phyloP scores from a whole-genome alignment of 2,797 vertebrate species.

The Lithobates sylvaticus region DNA sequence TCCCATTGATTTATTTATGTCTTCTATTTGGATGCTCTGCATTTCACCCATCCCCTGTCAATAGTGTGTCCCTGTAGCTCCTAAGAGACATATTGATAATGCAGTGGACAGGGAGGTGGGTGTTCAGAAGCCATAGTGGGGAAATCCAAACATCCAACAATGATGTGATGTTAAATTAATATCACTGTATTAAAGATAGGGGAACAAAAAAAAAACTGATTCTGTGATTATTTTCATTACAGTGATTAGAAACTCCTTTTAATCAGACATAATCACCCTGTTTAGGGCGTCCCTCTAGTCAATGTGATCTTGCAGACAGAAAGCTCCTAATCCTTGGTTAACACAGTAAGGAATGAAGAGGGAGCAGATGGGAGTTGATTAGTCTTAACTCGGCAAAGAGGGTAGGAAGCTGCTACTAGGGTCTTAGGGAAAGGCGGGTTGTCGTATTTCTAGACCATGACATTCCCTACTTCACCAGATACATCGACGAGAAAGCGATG shows the following conservation, averaged over 20 bases:
- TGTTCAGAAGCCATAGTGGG: too few species aligned
- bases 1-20: too few species aligned
- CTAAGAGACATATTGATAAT: too few species aligned
- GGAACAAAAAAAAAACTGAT: not conserved
- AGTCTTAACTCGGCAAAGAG: conserved; percentile 66
- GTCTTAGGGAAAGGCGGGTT: not conserved
- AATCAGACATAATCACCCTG: conserved; percentile 49
- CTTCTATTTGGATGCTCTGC: too few species aligned
- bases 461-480: not conserved
- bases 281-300: conserved; percentile 24
- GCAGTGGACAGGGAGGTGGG: too few species aligned
- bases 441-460: not conserved
- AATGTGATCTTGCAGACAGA: conserved; percentile 23
- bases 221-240: conserved; percentile 39
- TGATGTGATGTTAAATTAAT: not conserved
- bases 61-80: too few species aligned
- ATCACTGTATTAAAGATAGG: conserved; percentile 23
- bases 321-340: conserved; percentile 77
- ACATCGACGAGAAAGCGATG: not conserved
- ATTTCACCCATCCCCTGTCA: too few species aligned
- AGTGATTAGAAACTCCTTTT: conserved; percentile 41
- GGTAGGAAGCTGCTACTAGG: not conserved
- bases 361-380: conserved; percentile 83
- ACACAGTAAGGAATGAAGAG: conserved; percentile 80
- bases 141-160: not conserved